These are phyloP conservation scores for Eumeta japonica DNA, from an alignment of 1,140 invertebrate genomes.

Conservation along the genomic window DNA sequence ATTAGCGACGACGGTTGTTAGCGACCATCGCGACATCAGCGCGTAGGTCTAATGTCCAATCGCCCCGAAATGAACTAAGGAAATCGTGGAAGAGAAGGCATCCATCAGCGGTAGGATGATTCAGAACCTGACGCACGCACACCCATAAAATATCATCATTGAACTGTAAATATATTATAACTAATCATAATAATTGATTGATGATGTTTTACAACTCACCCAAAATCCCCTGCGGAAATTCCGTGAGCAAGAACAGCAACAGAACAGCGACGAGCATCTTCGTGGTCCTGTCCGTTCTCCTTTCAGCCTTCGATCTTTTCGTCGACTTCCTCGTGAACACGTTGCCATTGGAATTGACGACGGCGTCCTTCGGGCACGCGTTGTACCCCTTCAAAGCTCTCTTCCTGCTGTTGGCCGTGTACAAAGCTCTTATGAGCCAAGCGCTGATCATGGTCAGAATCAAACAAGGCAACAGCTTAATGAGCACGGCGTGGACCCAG, in stretches of 20 bases:
- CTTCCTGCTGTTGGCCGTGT: conserved; percentile 67
- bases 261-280: conserved; percentile 87
- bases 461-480: conserved; percentile 82
- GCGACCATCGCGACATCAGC: too few species aligned
- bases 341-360: conserved; percentile 40
- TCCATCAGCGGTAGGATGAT: too few species aligned
- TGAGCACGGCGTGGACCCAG: conserved; percentile 84
- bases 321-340: conserved; percentile 39
- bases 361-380: conserved; percentile 46
- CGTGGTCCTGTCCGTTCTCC: conserved; percentile 80
- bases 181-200: too few species aligned
- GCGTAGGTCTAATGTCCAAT: too few species aligned
- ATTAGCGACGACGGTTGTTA: too few species aligned
- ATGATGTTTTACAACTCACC: too few species aligned
- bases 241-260: conserved; percentile 66
- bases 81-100: too few species aligned
- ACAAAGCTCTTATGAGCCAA: conserved; percentile 76
- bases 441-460: conserved; percentile 80
- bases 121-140: too few species aligned
- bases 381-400: conserved; percentile 65
- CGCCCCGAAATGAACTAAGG: too few species aligned
- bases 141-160: too few species aligned
- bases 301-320: conserved; percentile 63
- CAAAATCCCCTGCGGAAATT: conserved; percentile 47
- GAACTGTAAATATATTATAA: too few species aligned